phyloP scores from a whole-genome alignment of 1,140 invertebrate species.

The Sminthurides bifidus region DNA sequence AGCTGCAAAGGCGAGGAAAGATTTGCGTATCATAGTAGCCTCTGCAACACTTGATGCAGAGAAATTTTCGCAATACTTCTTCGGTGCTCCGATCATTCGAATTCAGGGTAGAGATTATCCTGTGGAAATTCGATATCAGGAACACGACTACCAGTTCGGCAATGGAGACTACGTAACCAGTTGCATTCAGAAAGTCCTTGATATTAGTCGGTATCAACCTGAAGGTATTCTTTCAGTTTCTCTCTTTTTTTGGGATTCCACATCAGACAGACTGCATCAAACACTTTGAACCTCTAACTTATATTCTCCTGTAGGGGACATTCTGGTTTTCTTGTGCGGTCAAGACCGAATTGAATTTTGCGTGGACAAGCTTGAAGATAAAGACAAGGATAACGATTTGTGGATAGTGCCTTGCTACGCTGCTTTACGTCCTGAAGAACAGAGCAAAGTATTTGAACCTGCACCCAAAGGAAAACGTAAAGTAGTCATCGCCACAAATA shows the following conservation, averaged over 20 bases:
- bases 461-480: constrained; percentile 50
- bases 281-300: too few species aligned
- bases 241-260: constrained; percentile 18
- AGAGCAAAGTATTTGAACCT: neutral
- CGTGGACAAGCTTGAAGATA: too few species aligned
- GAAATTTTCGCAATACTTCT: constrained; percentile 63
- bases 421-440: too few species aligned
- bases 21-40: constrained; percentile 64
- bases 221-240: constrained; percentile 2
- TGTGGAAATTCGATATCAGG: constrained; percentile 44
- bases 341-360: constrained; percentile 42
- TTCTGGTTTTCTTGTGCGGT: constrained; percentile 54
- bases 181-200: neutral
- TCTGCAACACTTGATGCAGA: constrained; percentile 69
- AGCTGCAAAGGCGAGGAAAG: constrained; percentile 39
- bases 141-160: neutral
- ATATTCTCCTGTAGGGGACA: too few species aligned
- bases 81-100: constrained; percentile 36
- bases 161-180: neutral
- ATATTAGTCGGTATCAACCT: neutral
- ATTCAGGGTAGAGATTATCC: constrained; percentile 46
- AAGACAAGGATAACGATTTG: too few species aligned
- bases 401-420: constrained; percentile 70
- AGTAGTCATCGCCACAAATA: constrained; percentile 13
- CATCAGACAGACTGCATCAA: constrained; percentile 62